Evolutionary conservation across 2,888 invertebrate genomes (phyloP).

Genomic region (Tetramorium bicarinatum): DNA sequence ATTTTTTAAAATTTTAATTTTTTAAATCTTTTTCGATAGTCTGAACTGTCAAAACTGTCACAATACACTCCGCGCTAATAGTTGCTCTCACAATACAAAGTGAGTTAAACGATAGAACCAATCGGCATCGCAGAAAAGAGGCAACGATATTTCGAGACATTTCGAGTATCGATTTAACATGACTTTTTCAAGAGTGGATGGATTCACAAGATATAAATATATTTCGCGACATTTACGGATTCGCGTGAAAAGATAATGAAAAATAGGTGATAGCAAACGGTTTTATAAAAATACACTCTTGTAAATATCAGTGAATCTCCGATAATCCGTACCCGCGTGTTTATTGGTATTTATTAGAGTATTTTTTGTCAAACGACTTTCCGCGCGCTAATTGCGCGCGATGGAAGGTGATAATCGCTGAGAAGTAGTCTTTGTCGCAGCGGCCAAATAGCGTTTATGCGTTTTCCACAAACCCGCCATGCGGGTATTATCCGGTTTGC

Average conservation of each 20-base stretch:
- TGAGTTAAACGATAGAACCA: too few relatives aligned
- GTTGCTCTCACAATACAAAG: too few relatives aligned
- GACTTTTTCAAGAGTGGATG: too few relatives aligned
- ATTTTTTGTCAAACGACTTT: constrained; percentile 33
- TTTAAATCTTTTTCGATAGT: too few relatives aligned
- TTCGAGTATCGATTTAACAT: too few relatives aligned
- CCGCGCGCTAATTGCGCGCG: constrained; percentile 4
- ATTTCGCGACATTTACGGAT: background rate
- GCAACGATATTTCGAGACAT: too few relatives aligned
- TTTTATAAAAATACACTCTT: constrained; percentile 23
- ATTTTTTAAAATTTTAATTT: too few relatives aligned
- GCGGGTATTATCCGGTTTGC: constrained; percentile 29
- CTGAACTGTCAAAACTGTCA: too few relatives aligned
- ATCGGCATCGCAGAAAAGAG: too few relatives aligned
- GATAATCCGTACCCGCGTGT: constrained; percentile 5
- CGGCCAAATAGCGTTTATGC: constrained; percentile 18
- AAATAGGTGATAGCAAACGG: background rate
- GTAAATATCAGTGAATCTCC: constrained; percentile 14
- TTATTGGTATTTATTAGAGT: constrained; percentile 21
- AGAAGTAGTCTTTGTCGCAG: background rate
- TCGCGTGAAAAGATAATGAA: background rate
- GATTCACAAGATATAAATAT: background rate
- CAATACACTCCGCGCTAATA: too few relatives aligned
- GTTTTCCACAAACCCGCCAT: background rate
- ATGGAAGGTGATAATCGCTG: background rate